Percentiles rank a stretch among this genome's conserved stretches.
phyloP scores from a whole-genome alignment of 2,888 invertebrate genomes.

The Xestia rhomboidea region DNA sequence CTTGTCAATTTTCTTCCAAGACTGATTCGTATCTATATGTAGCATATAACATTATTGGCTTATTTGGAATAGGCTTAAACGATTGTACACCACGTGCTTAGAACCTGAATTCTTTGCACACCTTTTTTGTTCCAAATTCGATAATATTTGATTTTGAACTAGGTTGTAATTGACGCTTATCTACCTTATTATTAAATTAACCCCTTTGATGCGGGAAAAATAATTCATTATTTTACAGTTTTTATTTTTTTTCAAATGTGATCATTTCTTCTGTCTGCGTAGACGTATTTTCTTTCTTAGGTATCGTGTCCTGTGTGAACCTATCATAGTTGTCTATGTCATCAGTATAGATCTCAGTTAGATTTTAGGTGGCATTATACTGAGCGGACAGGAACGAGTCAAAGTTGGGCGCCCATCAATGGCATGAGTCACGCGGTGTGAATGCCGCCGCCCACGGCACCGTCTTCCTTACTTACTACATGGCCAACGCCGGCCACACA shows the following conservation, averaged over 20 bases:
- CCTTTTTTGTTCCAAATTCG: background rate
- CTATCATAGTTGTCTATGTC: background rate
- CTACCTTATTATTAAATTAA: background rate
- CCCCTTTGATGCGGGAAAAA: background rate
- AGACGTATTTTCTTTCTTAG: background rate
- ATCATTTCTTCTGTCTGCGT: background rate
- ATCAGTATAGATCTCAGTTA: conserved; percentile 24
- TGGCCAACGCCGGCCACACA: conserved; percentile 64
- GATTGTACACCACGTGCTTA: background rate
- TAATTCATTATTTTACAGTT: background rate
- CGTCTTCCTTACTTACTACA: conserved; percentile 71
- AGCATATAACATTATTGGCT: background rate
- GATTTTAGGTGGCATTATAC: conserved; percentile 35
- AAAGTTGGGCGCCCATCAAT: conserved; percentile 63
- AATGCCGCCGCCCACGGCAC: conserved; percentile 72
- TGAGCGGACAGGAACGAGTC: conserved; percentile 63
- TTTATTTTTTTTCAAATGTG: background rate
- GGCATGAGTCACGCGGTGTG: conserved; percentile 71
- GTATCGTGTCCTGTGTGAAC: background rate
- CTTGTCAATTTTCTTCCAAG: background rate
- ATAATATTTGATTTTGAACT: background rate
- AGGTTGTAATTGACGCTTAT: background rate
- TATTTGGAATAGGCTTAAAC: background rate
- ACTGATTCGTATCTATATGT: no score
- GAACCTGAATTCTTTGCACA: background rate